Conservation (phyloP, 2,888 invertebrate species). For the Euproctis similis region DNA sequence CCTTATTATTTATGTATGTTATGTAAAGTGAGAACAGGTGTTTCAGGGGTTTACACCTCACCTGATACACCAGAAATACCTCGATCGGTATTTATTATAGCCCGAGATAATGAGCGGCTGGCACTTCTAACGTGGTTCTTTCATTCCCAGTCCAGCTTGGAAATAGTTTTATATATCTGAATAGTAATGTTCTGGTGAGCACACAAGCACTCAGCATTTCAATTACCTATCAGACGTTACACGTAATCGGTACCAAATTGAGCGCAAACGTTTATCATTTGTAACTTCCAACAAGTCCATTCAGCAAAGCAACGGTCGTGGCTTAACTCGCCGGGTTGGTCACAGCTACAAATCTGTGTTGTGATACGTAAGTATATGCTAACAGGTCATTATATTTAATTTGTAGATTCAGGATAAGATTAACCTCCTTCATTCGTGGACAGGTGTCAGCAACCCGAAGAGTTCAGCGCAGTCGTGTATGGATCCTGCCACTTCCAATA, state of each 20-base stretch:
- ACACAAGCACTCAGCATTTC: no score
- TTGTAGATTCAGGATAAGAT: background rate
- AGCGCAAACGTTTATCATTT: background rate
- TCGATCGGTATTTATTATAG: constrained; percentile 26
- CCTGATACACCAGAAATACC: constrained; percentile 12
- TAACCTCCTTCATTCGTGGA: no score
- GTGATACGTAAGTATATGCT: background rate
- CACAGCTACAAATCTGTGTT: background rate
- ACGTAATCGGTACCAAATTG: background rate
- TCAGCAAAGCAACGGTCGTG: background rate
- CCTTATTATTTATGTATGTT: no score
- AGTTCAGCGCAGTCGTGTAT: background rate
- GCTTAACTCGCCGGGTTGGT: background rate
- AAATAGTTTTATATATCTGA: no score
- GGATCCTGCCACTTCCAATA: background rate
- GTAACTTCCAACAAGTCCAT: background rate
- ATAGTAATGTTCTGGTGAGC: no score
- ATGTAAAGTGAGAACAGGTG: constrained; percentile 4
- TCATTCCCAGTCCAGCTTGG: constrained; percentile 25
- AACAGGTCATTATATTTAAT: no score
- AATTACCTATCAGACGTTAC: background rate
- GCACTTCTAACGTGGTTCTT: constrained; percentile 20
- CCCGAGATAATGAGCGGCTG: constrained; percentile 25
- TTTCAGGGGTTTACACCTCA: constrained; percentile 6
- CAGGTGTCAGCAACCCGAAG: no score